phyloP scores from a whole-genome alignment of 2,888 invertebrate species.

The Ypsolopha scabrella region DNA sequence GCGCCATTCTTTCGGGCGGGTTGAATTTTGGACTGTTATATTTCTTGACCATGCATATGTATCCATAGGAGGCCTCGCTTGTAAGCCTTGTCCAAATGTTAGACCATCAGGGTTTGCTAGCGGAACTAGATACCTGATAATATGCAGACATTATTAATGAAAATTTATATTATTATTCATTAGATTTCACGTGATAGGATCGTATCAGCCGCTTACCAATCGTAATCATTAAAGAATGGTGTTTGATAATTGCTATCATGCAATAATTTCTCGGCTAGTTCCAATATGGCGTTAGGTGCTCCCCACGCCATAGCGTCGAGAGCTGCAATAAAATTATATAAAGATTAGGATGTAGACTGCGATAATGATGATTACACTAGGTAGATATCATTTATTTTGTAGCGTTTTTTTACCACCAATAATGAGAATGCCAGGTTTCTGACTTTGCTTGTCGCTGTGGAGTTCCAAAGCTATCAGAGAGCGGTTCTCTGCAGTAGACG shows the following conservation, averaged over 20 bases:
- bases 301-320: slow-evolving; percentile 59
- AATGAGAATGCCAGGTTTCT: slow-evolving; percentile 54
- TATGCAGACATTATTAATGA: neutral
- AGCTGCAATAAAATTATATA: slow-evolving; percentile 21
- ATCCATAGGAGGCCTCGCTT: slow-evolving; percentile 22
- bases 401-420: slow-evolving; percentile 36
- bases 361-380: neutral
- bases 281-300: slow-evolving; percentile 46
- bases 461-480: slow-evolving; percentile 45
- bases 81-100: slow-evolving; percentile 36
- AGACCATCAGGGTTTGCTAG: slow-evolving; percentile 54
- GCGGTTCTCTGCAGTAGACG: slow-evolving; percentile 36
- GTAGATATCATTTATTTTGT: neutral
- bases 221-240: slow-evolving; percentile 60
- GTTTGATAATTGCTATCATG: slow-evolving; percentile 52
- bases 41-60: slow-evolving; percentile 37
- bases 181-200: neutral
- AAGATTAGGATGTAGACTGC: neutral
- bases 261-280: slow-evolving; percentile 43
- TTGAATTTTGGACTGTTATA: slow-evolving; percentile 21
- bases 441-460: slow-evolving; percentile 41
- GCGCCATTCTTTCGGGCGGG: slow-evolving; percentile 42
- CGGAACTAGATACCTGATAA: slow-evolving; percentile 49
- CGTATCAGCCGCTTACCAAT: slow-evolving; percentile 39
- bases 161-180: neutral